Conservation (phyloP, 2,888 invertebrate genomes). For the Escarpia spicata region DNA sequence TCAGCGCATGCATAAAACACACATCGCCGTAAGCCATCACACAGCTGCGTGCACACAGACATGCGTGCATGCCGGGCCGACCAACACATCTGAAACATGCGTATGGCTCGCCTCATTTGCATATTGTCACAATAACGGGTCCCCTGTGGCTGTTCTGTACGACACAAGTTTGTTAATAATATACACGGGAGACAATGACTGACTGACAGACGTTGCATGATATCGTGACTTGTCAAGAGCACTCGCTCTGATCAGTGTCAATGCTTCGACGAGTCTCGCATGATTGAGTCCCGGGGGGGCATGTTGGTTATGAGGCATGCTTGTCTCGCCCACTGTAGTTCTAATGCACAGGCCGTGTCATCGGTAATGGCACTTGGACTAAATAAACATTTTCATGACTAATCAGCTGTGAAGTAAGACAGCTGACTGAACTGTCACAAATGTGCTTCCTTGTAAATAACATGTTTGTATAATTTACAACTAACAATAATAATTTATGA, state of each 20-base stretch:
- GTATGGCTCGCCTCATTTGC: background rate
- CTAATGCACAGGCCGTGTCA: background rate
- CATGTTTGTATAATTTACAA: background rate
- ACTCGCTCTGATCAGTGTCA: background rate
- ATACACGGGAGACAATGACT: background rate
- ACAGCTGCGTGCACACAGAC: background rate
- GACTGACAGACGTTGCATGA: background rate
- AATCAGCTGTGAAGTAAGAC: background rate
- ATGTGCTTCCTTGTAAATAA: background rate
- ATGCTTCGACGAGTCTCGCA: background rate
- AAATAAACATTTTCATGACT: background rate
- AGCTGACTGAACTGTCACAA: background rate
- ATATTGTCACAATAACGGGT: background rate
- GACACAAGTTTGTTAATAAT: constrained; percentile 11
- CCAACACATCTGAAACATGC: background rate
- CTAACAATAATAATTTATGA: no score
- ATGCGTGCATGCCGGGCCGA: background rate
- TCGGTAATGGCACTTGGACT: background rate
- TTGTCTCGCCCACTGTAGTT: background rate
- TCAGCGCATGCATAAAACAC: background rate
- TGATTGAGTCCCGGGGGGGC: background rate
- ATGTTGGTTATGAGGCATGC: background rate
- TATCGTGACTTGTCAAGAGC: background rate
- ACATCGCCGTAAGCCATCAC: background rate
- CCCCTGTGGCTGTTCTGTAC: background rate